A percentile compares a stretch with the other conserved stretches of the same genome.
These are phyloP conservation scores for Brassicogethes aeneus DNA, from an alignment of 2,888 invertebrate genomes.

Conservation along the genomic window DNA sequence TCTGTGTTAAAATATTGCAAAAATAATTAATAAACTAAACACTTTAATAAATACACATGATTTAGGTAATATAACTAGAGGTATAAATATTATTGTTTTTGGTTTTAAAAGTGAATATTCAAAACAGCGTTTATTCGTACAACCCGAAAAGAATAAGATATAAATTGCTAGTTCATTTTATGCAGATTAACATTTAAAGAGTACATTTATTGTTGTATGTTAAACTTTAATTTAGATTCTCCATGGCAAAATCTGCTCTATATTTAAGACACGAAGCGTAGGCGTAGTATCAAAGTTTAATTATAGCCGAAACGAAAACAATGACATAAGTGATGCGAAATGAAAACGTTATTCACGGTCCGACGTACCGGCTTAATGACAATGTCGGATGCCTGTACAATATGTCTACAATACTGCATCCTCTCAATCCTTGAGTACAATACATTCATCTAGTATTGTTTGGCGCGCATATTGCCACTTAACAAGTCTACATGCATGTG, in stretches of 20 bases:
- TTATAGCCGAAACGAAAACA: slow-evolving; percentile 17
- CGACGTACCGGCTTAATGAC: slow-evolving; percentile 19
- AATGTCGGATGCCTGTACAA: slow-evolving; percentile 24
- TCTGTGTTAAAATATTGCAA: too few relatives aligned
- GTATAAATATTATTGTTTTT: too few relatives aligned
- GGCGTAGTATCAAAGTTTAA: slow-evolving; percentile 11
- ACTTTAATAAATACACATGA: too few relatives aligned
- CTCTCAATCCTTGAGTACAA: slow-evolving; percentile 28
- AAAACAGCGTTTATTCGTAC: too few relatives aligned
- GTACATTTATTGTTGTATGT: not conserved
- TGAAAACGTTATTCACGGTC: slow-evolving; percentile 22
- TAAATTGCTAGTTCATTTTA: too few relatives aligned
- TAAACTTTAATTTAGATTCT: not conserved
- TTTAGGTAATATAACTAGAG: too few relatives aligned
- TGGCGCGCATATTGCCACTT: slow-evolving; percentile 33
- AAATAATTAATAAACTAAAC: too few relatives aligned
- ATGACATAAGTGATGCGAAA: slow-evolving; percentile 20
- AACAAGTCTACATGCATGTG: slow-evolving; percentile 28
- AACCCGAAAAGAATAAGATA: too few relatives aligned
- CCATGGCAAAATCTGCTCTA: not conserved
- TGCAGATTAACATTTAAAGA: not conserved
- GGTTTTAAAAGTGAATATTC: too few relatives aligned
- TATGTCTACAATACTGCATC: slow-evolving; percentile 29
- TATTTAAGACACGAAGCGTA: not conserved
- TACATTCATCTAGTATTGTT: slow-evolving; percentile 29